Conservation (phyloP, 2,888 invertebrate species). For the Crossocerus cetratus region DNA sequence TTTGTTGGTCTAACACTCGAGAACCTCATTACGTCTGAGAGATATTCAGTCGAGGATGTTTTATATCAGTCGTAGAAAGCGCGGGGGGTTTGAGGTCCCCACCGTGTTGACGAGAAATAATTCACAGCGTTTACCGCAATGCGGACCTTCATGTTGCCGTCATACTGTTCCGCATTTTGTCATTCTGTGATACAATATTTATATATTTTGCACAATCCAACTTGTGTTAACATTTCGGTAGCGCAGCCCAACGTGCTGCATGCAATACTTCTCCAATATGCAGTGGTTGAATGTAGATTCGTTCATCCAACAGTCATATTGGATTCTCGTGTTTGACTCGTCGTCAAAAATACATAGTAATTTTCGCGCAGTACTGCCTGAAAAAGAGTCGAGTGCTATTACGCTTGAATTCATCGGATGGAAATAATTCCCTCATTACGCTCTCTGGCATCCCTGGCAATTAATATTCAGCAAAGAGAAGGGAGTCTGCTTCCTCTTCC, state of each 20-base stretch:
- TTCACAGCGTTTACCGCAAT: slow-evolving; percentile 23
- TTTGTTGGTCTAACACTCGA: not conserved
- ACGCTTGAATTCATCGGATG: not conserved
- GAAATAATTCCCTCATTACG: not conserved
- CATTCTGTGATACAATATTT: not conserved
- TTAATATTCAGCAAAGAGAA: not conserved
- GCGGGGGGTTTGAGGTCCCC: slow-evolving; percentile 6
- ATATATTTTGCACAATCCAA: not conserved
- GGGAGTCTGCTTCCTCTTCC: slow-evolving; percentile 14
- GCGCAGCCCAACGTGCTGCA: no score
- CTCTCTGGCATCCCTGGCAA: not conserved
- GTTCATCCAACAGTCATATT: no score
- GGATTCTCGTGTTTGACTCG: no score
- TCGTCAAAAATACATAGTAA: no score
- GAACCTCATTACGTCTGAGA: slow-evolving; percentile 15
- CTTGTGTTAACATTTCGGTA: no score
- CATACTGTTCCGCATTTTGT: not conserved
- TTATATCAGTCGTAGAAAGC: slow-evolving; percentile 1
- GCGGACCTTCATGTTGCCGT: slow-evolving; percentile 16
- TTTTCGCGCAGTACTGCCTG: no score
- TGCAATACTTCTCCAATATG: no score
- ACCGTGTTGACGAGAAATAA: slow-evolving; percentile 10
- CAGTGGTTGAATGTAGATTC: no score
- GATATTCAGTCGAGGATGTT: not conserved
- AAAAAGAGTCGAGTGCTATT: not conserved